These are phyloP conservation scores for Pomatorhinus ruficollis DNA, from an alignment of 2,113 vertebrate species.

Conservation along the genomic window DNA sequence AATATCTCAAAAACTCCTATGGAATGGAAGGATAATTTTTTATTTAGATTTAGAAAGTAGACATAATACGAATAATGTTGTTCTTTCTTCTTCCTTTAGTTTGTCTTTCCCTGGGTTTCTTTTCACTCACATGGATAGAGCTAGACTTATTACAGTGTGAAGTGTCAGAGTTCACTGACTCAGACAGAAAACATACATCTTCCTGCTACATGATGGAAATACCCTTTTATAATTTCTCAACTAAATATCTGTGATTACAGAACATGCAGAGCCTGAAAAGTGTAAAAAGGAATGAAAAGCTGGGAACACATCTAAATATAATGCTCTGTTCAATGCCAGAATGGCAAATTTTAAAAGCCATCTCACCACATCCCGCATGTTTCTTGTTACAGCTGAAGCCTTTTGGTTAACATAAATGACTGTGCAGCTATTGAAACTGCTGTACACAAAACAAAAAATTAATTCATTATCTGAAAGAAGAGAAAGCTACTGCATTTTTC, in stretches of 20 bases:
- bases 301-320: neutral
- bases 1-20: neutral
- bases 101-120: neutral
- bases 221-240: neutral
- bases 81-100: neutral
- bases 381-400: neutral
- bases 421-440: constrained; percentile 16
- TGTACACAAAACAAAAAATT: constrained; percentile 12
- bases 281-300: neutral
- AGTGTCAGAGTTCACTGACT: neutral
- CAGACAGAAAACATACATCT: neutral
- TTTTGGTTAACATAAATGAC: neutral
- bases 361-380: neutral
- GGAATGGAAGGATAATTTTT: neutral
- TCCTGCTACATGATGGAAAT: neutral
- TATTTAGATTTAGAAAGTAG: neutral
- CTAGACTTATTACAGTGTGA: neutral
- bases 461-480: constrained; percentile 36
- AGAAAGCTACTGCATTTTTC: constrained; percentile 57
- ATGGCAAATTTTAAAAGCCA: neutral
- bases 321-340: neutral
- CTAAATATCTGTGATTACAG: neutral
- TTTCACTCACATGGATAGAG: neutral
- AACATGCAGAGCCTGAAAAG: neutral
- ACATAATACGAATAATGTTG: neutral